Conservation (phyloP, 1,140 invertebrate genomes). For the Ips nitidus region DNA sequence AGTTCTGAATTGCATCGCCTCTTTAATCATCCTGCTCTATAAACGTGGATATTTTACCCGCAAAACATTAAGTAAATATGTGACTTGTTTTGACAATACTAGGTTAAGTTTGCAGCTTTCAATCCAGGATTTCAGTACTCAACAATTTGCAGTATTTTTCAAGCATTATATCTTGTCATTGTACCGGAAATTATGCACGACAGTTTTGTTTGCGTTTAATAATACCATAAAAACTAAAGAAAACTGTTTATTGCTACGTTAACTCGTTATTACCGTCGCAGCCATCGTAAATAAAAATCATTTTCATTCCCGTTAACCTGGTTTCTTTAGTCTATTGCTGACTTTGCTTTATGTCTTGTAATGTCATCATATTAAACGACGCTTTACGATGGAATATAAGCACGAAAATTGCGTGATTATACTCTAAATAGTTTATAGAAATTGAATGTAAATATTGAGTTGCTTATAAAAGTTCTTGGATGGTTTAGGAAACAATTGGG, state of each 20-base stretch:
- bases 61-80: slow-evolving; percentile 14
- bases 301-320: not conserved
- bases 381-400: too few relatives aligned
- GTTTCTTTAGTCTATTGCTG: not conserved
- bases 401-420: too few relatives aligned
- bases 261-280: not conserved
- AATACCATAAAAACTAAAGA: not conserved
- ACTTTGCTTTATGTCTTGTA: slow-evolving; percentile 2
- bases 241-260: not conserved
- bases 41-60: slow-evolving; percentile 5
- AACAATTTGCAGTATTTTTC: too few relatives aligned
- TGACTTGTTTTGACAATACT: not conserved
- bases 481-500: too few relatives aligned
- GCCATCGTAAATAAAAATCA: slow-evolving; percentile 2
- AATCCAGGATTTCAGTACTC: too few relatives aligned
- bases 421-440: too few relatives aligned
- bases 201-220: not conserved
- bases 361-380: not conserved
- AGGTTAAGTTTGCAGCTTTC: too few relatives aligned
- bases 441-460: too few relatives aligned
- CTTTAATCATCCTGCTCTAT: slow-evolving; percentile 17
- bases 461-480: too few relatives aligned
- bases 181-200: not conserved
- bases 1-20: slow-evolving; percentile 18
- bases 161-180: not conserved